These are phyloP conservation scores for Ephestia elutella DNA, from an alignment of 1,140 invertebrate genomes.

Conservation along the genomic window DNA sequence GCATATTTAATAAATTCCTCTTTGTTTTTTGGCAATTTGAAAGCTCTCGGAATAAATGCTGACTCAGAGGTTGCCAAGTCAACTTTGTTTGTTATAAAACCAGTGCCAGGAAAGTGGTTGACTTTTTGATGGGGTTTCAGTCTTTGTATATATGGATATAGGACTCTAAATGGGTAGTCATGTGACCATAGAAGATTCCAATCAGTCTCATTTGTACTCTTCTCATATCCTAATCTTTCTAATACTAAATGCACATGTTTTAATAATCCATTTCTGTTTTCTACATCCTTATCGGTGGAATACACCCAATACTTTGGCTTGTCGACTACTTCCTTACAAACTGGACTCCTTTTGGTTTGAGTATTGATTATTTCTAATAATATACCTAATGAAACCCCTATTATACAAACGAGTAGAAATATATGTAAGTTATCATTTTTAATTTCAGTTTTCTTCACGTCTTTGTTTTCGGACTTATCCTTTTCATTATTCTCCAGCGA, in stretches of 20 bases:
- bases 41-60: constrained; percentile 88
- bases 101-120: constrained; percentile 96
- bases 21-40: constrained; percentile 88
- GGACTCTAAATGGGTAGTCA: constrained; percentile 88
- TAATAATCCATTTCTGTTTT: constrained; percentile 76
- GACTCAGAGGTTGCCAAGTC: constrained; percentile 87
- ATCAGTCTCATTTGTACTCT: constrained; percentile 75
- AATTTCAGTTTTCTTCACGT: neutral
- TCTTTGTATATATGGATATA: constrained; percentile 75
- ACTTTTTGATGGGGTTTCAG: constrained; percentile 86
- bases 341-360: constrained; percentile 30
- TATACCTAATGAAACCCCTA: constrained; percentile 49
- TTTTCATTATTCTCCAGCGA: neutral
- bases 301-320: constrained; percentile 59
- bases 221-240: constrained; percentile 81
- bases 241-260: constrained; percentile 87
- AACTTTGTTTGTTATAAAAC: constrained; percentile 96
- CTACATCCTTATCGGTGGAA: constrained; percentile 42
- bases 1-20: constrained; percentile 83
- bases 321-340: constrained; percentile 27
- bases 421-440: constrained; percentile 21
- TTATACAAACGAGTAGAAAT: constrained; percentile 51
- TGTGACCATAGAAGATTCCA: constrained; percentile 96
- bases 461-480: neutral
- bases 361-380: constrained; percentile 48